These are phyloP conservation scores for Dromiciops gliroides DNA, from an alignment of 2,113 vertebrate species.

Conservation along the genomic window DNA sequence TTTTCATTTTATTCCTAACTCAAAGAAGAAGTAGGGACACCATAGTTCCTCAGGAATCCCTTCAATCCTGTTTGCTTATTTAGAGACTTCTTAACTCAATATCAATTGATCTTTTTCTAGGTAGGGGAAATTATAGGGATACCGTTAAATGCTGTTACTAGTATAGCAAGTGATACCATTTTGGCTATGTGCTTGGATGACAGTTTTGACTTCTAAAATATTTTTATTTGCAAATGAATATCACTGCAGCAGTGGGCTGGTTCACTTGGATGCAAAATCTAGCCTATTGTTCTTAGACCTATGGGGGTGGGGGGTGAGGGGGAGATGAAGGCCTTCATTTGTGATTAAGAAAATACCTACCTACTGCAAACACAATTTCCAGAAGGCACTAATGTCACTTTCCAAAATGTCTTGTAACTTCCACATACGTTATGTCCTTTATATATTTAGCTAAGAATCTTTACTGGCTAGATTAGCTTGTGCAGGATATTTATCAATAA, in stretches of 20 bases:
- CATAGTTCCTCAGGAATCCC: background rate
- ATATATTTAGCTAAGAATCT: slow-evolving; percentile 23
- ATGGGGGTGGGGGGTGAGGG: too few species aligned
- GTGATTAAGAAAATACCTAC: background rate
- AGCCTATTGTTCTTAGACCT: background rate
- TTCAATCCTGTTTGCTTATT: too few species aligned
- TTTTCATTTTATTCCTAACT: background rate
- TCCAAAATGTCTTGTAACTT: slow-evolving; percentile 20
- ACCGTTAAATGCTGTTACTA: background rate
- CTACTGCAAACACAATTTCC: background rate
- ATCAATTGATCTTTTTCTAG: background rate
- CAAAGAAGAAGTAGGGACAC: background rate
- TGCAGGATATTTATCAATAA: slow-evolving; percentile 5
- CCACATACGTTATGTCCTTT: slow-evolving; percentile 6
- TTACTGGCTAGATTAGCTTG: background rate
- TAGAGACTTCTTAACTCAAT: background rate
- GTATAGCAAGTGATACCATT: background rate
- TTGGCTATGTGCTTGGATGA: background rate
- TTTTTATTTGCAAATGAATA: background rate
- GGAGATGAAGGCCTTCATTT: background rate
- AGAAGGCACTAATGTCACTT: background rate
- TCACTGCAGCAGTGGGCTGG: background rate
- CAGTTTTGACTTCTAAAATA: background rate
- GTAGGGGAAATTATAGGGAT: background rate
- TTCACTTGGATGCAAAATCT: background rate